Evolutionary conservation across 2,888 invertebrate species (phyloP).

Genomic region (Tholera decimalis): DNA sequence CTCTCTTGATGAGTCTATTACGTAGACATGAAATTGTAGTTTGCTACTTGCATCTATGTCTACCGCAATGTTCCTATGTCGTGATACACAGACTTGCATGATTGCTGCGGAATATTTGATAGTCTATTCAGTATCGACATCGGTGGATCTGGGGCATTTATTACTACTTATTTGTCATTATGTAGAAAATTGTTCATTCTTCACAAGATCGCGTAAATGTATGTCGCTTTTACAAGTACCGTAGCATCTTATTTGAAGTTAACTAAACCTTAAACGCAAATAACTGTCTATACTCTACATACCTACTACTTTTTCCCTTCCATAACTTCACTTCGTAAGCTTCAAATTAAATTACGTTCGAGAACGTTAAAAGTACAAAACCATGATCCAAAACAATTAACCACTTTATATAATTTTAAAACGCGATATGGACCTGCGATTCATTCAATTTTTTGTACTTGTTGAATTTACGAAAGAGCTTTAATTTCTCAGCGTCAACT

Average conservation of each 20-base stretch:
- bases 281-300: background rate
- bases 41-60: constrained; percentile 66
- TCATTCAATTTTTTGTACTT: constrained; percentile 37
- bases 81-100: constrained; percentile 43
- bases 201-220: constrained; percentile 23
- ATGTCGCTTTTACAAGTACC: constrained; percentile 6
- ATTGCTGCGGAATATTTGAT: constrained; percentile 47
- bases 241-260: constrained; percentile 7
- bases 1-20: constrained; percentile 76
- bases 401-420: constrained; percentile 41
- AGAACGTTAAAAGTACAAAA: constrained; percentile 18
- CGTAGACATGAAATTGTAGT: constrained; percentile 67
- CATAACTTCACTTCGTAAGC: background rate
- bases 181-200: constrained; percentile 34
- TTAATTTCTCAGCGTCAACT: constrained; percentile 42
- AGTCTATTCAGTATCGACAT: constrained; percentile 37
- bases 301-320: background rate
- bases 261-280: constrained; percentile 3
- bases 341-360: background rate
- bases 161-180: constrained; percentile 34
- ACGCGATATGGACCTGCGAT: constrained; percentile 20
- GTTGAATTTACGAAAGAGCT: constrained; percentile 46
- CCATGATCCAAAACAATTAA: constrained; percentile 30
- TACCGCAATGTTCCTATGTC: constrained; percentile 61
- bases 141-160: constrained; percentile 32